These are phyloP conservation scores for Bergia sp. DNA, from an alignment of 92 coral and sea anemone genomes.

Conservation along the genomic window DNA sequence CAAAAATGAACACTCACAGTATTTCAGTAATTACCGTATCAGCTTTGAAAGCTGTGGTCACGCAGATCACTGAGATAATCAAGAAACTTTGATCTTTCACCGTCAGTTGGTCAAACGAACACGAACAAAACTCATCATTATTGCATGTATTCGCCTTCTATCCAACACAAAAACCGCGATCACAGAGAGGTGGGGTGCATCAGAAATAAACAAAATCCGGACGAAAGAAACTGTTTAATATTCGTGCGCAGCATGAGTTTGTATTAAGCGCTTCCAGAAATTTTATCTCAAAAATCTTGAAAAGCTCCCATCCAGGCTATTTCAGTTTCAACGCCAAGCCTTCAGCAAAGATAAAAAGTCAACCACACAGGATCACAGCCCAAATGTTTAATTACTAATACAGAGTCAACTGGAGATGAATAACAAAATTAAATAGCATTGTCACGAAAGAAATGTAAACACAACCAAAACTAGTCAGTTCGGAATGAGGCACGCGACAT, in stretches of 20 bases:
- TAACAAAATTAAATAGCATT: not conserved
- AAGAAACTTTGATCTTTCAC: not conserved
- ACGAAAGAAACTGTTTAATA: not conserved
- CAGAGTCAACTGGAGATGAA: not conserved
- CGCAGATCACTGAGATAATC: not conserved
- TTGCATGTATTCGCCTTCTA: conserved; percentile 10
- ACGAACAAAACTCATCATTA: not conserved
- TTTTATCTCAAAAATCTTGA: not conserved
- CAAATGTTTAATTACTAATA: conserved; percentile 23
- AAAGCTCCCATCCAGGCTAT: not conserved
- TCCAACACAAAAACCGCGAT: conserved; percentile 4
- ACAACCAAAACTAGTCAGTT: not conserved
- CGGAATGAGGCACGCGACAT: conserved; percentile 24
- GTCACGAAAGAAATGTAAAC: conserved; percentile 32
- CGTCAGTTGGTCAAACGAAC: not conserved
- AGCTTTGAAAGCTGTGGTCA: not conserved
- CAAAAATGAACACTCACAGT: conserved; percentile 10
- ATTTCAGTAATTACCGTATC: conserved; percentile 2
- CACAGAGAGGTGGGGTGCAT: not conserved
- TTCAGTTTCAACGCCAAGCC: not conserved
- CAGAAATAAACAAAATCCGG: not conserved
- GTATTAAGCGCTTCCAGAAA: not conserved
- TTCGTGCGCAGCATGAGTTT: not conserved
- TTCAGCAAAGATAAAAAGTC: not conserved
- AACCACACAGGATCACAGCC: conserved; percentile 14